Percentiles rank a stretch among this genome's conserved stretches.
These are phyloP conservation scores for Fratercula arctica DNA, from an alignment of 2,797 vertebrate species.

Conservation along the genomic window DNA sequence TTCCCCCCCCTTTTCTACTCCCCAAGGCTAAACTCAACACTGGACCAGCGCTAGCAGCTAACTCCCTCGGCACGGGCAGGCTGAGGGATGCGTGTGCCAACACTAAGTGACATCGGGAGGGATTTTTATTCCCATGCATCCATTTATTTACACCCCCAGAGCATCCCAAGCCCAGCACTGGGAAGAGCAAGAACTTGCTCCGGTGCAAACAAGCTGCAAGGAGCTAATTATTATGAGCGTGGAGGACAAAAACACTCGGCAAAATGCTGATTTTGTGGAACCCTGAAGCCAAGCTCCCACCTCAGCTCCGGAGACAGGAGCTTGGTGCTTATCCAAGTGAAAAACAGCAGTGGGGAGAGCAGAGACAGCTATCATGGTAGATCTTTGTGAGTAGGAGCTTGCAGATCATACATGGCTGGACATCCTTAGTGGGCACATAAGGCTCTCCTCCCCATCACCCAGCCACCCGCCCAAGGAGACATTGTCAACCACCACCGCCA, in stretches of 20 bases:
- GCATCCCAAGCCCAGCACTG: neutral
- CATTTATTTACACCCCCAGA: neutral
- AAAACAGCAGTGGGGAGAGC: neutral
- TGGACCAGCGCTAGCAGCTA: neutral
- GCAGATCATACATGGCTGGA: neutral
- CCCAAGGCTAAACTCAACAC: neutral
- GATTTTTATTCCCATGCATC: neutral
- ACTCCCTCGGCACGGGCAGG: neutral
- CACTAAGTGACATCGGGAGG: neutral
- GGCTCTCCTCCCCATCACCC: neutral
- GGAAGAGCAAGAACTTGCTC: neutral
- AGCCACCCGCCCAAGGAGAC: neutral
- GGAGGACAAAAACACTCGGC: neutral
- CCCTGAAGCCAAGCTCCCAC: neutral
- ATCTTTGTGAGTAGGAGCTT: too few species aligned
- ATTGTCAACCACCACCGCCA: neutral
- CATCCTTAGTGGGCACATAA: neutral
- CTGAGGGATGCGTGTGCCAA: neutral
- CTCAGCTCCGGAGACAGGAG: neutral
- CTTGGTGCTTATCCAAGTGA: neutral
- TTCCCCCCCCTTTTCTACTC: neutral
- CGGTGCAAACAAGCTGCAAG: neutral
- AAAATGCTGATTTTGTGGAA: neutral
- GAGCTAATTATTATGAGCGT: neutral
- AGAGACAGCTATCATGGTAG: neutral